These are phyloP conservation scores for Drosophila paramelanica DNA, from an alignment of 2,888 invertebrate species.

Conservation along the genomic window DNA sequence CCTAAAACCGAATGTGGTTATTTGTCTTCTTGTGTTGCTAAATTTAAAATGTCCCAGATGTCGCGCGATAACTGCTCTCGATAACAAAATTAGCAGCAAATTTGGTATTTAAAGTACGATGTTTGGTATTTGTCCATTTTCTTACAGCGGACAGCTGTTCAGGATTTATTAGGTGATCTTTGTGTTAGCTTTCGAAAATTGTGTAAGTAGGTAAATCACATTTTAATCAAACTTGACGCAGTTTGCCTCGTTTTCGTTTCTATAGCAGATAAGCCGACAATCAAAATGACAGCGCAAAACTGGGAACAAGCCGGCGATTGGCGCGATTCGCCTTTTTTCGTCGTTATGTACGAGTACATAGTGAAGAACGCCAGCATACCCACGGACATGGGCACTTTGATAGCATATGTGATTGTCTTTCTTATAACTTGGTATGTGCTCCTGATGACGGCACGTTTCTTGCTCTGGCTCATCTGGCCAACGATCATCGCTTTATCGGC, in stretches of 20 bases:
- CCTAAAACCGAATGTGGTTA: background rate
- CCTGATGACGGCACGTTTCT: slow-evolving; percentile 57
- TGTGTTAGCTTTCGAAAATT: background rate
- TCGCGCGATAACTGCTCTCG: slow-evolving; percentile 33
- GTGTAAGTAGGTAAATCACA: slow-evolving; percentile 9
- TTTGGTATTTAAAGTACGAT: slow-evolving; percentile 1
- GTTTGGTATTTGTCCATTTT: slow-evolving; percentile 14
- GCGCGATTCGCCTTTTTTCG: slow-evolving; percentile 29
- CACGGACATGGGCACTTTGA: slow-evolving; percentile 54
- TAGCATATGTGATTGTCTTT: slow-evolving; percentile 68
- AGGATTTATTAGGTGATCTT: slow-evolving; percentile 9
- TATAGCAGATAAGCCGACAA: background rate
- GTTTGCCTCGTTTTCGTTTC: slow-evolving; percentile 13
- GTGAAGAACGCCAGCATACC: slow-evolving; percentile 65
- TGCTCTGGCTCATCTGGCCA: slow-evolving; percentile 77
- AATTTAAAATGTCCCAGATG: background rate
- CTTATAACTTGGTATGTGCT: slow-evolving; percentile 72
- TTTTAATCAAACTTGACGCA: background rate
- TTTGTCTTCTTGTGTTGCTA: background rate
- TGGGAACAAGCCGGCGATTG: slow-evolving; percentile 31
- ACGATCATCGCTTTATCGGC: slow-evolving; percentile 60
- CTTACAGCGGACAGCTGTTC: slow-evolving; percentile 22
- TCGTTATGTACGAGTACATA: slow-evolving; percentile 67
- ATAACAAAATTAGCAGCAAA: slow-evolving; percentile 5
- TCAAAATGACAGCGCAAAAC: slow-evolving; percentile 21